A percentile compares a stretch with the other conserved stretches of the same genome.
Conservation (phyloP, 2,888 invertebrate species). For the Chydorus sphaericus region DNA sequence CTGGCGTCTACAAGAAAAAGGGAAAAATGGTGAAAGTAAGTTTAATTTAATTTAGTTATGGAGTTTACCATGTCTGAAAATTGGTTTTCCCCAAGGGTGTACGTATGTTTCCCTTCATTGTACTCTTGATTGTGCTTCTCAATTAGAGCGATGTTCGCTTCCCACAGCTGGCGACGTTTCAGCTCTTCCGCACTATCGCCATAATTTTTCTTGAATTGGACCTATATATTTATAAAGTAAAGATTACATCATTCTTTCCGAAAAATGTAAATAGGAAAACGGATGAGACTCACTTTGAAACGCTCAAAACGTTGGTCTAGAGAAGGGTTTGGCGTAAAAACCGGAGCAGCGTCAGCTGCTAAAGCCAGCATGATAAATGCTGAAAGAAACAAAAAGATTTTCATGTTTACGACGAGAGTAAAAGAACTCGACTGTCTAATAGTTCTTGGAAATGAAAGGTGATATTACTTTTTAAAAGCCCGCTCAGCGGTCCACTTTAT, state of each 20-base stretch:
- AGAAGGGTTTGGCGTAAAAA: neutral
- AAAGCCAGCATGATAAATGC: neutral
- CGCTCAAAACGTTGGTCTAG: neutral
- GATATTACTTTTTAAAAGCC: too few relatives aligned
- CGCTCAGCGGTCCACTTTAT: too few relatives aligned
- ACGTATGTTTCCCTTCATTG: neutral
- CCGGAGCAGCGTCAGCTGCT: neutral
- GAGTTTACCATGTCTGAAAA: conserved; percentile 1
- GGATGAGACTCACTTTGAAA: too few relatives aligned
- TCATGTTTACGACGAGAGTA: too few relatives aligned
- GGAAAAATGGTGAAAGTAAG: too few relatives aligned
- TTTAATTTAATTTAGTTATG: too few relatives aligned
- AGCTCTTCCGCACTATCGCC: neutral
- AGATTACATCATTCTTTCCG: neutral
- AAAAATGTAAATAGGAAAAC: neutral
- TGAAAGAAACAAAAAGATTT: too few relatives aligned
- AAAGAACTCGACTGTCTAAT: too few relatives aligned
- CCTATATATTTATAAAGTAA: neutral
- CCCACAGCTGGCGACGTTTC: neutral
- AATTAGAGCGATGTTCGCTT: neutral
- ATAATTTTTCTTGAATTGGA: neutral
- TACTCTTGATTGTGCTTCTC: conserved; percentile 1
- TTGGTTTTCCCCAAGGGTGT: neutral
- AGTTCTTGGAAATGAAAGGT: too few relatives aligned
- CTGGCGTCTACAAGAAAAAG: too few relatives aligned